Base-by-base conservation (phyloP, 1,140 invertebrate genomes). In the Tetramorium parvispinum region DNA sequence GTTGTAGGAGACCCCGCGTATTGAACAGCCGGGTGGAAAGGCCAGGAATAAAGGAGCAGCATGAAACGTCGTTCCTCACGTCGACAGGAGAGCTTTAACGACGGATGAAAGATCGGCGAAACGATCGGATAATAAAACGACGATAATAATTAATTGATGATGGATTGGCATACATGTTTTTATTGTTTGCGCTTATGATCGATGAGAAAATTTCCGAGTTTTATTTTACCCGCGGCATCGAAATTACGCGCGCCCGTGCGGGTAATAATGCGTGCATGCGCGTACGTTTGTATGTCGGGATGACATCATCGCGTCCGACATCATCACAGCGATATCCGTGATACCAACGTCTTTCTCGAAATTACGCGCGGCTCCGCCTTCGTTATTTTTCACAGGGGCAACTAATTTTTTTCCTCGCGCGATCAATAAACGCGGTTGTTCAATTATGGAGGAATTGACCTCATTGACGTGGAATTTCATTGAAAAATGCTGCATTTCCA, bases 301-400 rank as follows among this genome's bases (percentile, higher is more conserved):
- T 81, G 78, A 70, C 65, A 81, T 81, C 78, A 81, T 81, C 51
- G 51, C 21, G 21, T 40, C 43, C n/a, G n/a, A n/a, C n/a, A n/a
- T n/a, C n/a, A n/a, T n/a, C 27, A 40, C 7, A 11, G 13, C 71
- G 7, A 63, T 24, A 21, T 81, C 37, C 65, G 57, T 37, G 49
- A 16, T 21, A 24, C 27, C 61, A 7, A 65, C 46, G 53, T 66
- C 61, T 43, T 51, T 5, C 49, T 40, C 53, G 43, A 65, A 32
- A 65, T 53, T 65, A 79, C 13, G 27, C 2, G 6, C 57, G 43
- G 18, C 21, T 4, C n/a, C 24, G 32, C 13, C 32, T 32, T 32
- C 57, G 16, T 10, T 7, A 13, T n/a, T 1, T 43, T 43, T 5
- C 46, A 8, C 0, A 8, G 32, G 24, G 37, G 24, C 46, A 27